Evolutionary conservation across 2,888 invertebrate species (phyloP), one percentile per base, ranked within the genome.

Genomic region (Scaptomyza tumidula): DNA sequence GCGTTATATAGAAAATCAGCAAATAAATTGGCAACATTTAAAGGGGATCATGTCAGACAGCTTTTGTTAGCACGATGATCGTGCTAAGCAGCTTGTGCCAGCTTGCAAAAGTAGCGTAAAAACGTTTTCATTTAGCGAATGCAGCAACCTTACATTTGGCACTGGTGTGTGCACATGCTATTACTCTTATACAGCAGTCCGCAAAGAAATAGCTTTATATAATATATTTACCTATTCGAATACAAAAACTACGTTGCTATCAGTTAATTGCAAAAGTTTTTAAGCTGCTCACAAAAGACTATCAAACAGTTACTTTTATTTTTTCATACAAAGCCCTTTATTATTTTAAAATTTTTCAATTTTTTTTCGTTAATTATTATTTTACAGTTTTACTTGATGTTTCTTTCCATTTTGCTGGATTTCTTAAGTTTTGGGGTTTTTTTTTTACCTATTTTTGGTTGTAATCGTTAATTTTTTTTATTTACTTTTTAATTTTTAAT

Each of bases 271-370:
- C 2, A 19, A 19, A 19, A 1, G 19, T 19, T 19, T 19, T 19
- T 19, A 19, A 19, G 19, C 19, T 19, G 19, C 19, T 19, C 31
- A 31, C 31, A 31, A 31, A 31, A 27, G 6, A 10, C 6, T n/a
- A 46, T 48, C 11, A 33, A 1, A 14, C 14, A 48, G 0, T 9
- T 31, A 11, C 14, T 3, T 6, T 5, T 14, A 16, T 35, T 68
- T 78, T 41, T 87, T 86, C 79, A 80, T 88, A 89, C 87, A 88
- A 89, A 89, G 89, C 87, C 80, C 89, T 83, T 89, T 87, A 82
- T 86, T 88, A 88, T 86, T 63, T 87, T 88, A 78, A 88, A 89
- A 80, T 86, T 83, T 75, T 73, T 66, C 80, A 75, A 81, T 79
- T 84, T 68, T 80, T 86, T 59, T 39, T 82, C 64, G 67, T 82